phyloP scores from a whole-genome alignment of 2,113 vertebrate species.

The Trichechus manatus region DNA sequence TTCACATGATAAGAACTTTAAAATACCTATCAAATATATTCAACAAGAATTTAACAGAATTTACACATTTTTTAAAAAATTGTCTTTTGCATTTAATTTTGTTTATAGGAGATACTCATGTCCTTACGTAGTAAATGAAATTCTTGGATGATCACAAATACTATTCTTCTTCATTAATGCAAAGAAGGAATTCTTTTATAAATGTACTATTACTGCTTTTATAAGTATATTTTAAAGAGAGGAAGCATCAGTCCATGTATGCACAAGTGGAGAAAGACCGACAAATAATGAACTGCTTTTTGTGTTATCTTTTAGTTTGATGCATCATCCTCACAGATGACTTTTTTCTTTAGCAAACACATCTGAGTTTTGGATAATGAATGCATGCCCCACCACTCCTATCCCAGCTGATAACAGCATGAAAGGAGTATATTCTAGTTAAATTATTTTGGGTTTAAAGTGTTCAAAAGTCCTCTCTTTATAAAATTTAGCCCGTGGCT shows the following conservation, averaged over 20 bases:
- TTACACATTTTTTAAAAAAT: not conserved
- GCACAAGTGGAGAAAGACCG: not conserved
- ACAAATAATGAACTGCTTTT: not conserved
- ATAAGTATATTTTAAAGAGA: not conserved
- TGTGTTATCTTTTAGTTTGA: not conserved
- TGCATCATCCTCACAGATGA: not conserved
- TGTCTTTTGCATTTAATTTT: not conserved
- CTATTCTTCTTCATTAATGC: not conserved
- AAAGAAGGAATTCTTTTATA: not conserved
- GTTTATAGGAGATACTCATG: not conserved
- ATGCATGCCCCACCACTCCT: not conserved
- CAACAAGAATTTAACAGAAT: constrained; percentile 15
- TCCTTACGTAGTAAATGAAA: not conserved
- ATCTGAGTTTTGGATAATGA: not conserved
- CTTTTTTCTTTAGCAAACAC: constrained; percentile 9
- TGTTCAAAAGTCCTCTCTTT: not conserved
- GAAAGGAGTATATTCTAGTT: not conserved
- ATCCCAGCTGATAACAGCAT: not conserved
- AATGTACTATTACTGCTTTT: not conserved
- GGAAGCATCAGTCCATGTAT: not conserved
- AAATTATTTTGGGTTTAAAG: constrained; percentile 39
- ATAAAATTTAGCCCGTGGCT: not conserved
- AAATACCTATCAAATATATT: not conserved
- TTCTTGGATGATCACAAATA: not conserved
- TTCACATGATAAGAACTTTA: not conserved